Evolutionary conservation across 1,140 invertebrate species (phyloP).

Genomic region (Oryctes rhinoceros): DNA sequence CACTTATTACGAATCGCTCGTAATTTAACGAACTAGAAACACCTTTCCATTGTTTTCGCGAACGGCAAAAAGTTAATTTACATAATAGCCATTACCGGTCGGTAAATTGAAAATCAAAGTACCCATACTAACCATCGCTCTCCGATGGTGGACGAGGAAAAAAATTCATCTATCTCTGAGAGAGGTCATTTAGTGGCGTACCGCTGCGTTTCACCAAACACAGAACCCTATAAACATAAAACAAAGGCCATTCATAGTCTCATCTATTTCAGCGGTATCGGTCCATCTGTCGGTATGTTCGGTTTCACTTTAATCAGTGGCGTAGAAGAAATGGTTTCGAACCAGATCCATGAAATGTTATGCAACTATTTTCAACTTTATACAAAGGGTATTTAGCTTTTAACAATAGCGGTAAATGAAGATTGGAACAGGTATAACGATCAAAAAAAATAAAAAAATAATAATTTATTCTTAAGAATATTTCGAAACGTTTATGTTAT

Average conservation of each 20-base stretch:
- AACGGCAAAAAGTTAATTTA: slow-evolving; percentile 35
- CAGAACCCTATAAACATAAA: slow-evolving; percentile 41
- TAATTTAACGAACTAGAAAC: slow-evolving; percentile 28
- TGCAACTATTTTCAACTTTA: too few relatives aligned
- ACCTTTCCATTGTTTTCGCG: slow-evolving; percentile 38
- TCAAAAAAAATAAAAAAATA: too few relatives aligned
- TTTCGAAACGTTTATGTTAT: too few relatives aligned
- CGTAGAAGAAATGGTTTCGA: too few relatives aligned
- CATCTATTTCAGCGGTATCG: slow-evolving; percentile 41
- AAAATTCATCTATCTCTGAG: slow-evolving; percentile 9
- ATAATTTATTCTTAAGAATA: too few relatives aligned
- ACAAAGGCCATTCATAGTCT: slow-evolving; percentile 42
- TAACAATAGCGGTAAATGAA: too few relatives aligned
- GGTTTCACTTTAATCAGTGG: not conserved
- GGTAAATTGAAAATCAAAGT: slow-evolving; percentile 35
- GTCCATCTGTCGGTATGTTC: slow-evolving; percentile 39
- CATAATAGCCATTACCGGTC: slow-evolving; percentile 33
- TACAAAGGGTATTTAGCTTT: too few relatives aligned
- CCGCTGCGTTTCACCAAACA: slow-evolving; percentile 37
- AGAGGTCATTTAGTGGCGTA: slow-evolving; percentile 40
- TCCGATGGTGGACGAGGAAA: not conserved
- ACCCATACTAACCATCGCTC: slow-evolving; percentile 2
- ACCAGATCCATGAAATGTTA: too few relatives aligned
- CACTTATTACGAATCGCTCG: slow-evolving; percentile 13
- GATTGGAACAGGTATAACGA: too few relatives aligned